These are phyloP conservation scores for Orestias chungarensis DNA, from an alignment of 2,797 vertebrate genomes.

Conservation along the genomic window DNA sequence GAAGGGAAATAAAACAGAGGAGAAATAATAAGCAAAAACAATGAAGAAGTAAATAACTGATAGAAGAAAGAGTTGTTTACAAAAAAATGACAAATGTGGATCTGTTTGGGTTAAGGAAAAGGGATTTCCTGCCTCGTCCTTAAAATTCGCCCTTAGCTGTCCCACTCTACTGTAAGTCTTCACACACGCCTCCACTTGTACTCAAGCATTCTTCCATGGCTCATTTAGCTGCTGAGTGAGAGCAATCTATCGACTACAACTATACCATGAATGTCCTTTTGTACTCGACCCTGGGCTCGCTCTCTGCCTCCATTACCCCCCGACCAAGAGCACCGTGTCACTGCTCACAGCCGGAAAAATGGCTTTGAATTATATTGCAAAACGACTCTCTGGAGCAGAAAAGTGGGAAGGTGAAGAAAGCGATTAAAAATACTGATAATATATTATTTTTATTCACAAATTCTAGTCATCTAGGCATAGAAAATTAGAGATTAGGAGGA, in stretches of 20 bases:
- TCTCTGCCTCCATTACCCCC: slow-evolving; percentile 40
- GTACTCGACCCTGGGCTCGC: slow-evolving; percentile 51
- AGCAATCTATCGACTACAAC: slow-evolving; percentile 53
- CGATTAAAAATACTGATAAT: slow-evolving; percentile 6
- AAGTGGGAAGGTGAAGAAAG: too few relatives aligned
- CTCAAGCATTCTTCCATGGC: slow-evolving; percentile 31
- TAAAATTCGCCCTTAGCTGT: slow-evolving; percentile 40
- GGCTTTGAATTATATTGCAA: slow-evolving; percentile 6
- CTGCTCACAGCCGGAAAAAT: slow-evolving; percentile 9
- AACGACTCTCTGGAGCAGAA: slow-evolving; percentile 1
- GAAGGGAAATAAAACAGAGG: background rate
- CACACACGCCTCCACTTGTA: slow-evolving; percentile 7
- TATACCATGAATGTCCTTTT: slow-evolving; percentile 61
- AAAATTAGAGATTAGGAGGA: background rate
- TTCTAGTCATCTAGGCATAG: background rate
- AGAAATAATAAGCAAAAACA: background rate
- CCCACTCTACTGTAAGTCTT: slow-evolving; percentile 5
- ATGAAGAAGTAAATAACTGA: background rate
- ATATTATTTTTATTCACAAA: background rate
- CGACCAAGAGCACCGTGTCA: slow-evolving; percentile 14
- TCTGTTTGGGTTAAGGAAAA: slow-evolving; percentile 18
- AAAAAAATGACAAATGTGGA: background rate
- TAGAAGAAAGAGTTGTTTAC: background rate
- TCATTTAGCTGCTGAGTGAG: slow-evolving; percentile 67
- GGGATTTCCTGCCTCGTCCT: slow-evolving; percentile 19